Evolutionary conservation across 2,797 vertebrate species (phyloP).

Genomic region (Cirrhinus molitorella): DNA sequence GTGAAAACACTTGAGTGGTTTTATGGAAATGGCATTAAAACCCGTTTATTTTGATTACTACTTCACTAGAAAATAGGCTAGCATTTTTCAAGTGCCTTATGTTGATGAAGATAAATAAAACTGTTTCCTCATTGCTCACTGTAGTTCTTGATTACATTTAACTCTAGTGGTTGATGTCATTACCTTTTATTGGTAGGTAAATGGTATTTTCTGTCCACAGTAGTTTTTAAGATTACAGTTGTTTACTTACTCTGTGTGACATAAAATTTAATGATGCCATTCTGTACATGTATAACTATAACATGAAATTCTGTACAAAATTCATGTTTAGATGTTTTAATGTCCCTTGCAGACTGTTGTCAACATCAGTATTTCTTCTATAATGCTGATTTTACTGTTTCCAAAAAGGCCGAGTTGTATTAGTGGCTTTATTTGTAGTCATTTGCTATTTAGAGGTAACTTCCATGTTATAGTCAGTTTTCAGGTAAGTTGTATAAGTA

Average conservation of each 20-base stretch:
- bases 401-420: not conserved
- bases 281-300: not conserved
- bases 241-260: no score
- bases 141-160: not conserved
- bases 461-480: not conserved
- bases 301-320: not conserved
- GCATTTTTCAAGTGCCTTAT: not conserved
- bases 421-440: not conserved
- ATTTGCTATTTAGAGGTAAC: not conserved
- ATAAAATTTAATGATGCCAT: no score
- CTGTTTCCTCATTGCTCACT: not conserved
- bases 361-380: not conserved
- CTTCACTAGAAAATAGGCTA: not conserved
- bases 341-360: not conserved
- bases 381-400: not conserved
- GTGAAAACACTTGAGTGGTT: not conserved
- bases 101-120: not conserved
- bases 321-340: not conserved
- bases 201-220: no score
- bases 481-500: not conserved
- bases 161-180: not conserved
- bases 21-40: not conserved
- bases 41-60: not conserved
- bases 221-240: no score
- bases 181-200: not conserved